phyloP scores from a whole-genome alignment of 1,140 invertebrate genomes.

The Diorhabda carinulata region DNA sequence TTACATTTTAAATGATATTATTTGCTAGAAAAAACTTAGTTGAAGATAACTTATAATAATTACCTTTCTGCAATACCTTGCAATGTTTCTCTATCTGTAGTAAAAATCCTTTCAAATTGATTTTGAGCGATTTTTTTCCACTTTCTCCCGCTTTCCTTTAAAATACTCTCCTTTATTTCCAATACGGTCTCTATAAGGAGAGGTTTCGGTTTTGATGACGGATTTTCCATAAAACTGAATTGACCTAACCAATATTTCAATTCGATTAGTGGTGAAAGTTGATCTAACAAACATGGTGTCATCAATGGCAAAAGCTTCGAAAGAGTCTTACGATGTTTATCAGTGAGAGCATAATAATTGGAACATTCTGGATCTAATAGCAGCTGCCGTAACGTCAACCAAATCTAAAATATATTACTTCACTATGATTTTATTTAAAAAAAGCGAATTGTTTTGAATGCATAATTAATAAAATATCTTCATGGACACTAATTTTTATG shows the following conservation, averaged over 20 bases:
- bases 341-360: slow-evolving; percentile 67
- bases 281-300: slow-evolving; percentile 58
- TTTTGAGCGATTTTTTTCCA: slow-evolving; percentile 57
- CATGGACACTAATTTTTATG: too few species aligned
- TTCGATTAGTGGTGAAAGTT: slow-evolving; percentile 69
- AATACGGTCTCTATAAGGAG: slow-evolving; percentile 57
- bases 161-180: slow-evolving; percentile 51
- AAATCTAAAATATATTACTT: slow-evolving; percentile 52
- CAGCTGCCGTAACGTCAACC: slow-evolving; percentile 67
- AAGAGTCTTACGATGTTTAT: slow-evolving; percentile 60
- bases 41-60: background rate
- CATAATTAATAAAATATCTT: too few species aligned
- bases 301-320: slow-evolving; percentile 52
- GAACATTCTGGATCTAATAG: slow-evolving; percentile 59
- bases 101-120: slow-evolving; percentile 54
- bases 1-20: too few species aligned
- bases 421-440: too few species aligned
- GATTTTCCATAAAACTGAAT: slow-evolving; percentile 45
- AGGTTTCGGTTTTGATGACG: slow-evolving; percentile 41
- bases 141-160: slow-evolving; percentile 50
- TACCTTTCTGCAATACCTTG: slow-evolving; percentile 50
- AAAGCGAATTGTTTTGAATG: too few species aligned
- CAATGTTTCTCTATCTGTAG: slow-evolving; percentile 51
- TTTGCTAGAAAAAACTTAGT: too few species aligned
- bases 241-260: slow-evolving; percentile 66